Conservation (phyloP, 2,113 vertebrate species). For the Cebidichthys violaceus region DNA sequence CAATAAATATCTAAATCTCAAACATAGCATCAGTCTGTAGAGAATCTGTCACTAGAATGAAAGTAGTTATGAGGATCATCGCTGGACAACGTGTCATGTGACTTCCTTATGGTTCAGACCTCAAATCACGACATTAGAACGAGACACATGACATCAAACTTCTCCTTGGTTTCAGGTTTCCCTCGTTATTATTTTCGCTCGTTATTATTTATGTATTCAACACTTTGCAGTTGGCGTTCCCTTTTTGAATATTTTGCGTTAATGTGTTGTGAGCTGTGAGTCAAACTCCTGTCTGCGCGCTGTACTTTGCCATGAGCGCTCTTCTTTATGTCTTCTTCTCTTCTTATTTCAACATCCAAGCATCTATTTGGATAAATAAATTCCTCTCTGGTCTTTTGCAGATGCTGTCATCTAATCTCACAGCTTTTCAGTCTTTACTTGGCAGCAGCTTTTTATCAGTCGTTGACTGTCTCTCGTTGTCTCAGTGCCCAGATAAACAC, state of each 20-base stretch:
- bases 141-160: no score
- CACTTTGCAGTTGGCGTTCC: not conserved
- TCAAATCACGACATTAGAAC: no score
- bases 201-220: not conserved
- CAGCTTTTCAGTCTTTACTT: slow-evolving; percentile 54
- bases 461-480: slow-evolving; percentile 51
- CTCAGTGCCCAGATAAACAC: slow-evolving; percentile 50
- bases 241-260: not conserved
- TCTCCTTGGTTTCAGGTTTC: not conserved
- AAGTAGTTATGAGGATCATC: no score
- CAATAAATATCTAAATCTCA: no score
- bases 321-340: slow-evolving; percentile 21
- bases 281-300: not conserved
- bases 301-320: not conserved
- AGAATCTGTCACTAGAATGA: no score
- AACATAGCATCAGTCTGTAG: no score
- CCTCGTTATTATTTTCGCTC: not conserved
- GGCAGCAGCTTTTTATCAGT: slow-evolving; percentile 61
- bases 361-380: slow-evolving; percentile 55
- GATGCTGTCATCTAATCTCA: slow-evolving; percentile 68
- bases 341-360: slow-evolving; percentile 47
- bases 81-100: no score
- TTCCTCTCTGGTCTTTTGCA: slow-evolving; percentile 56
- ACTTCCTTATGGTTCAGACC: no score
- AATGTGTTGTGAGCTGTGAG: not conserved